These are phyloP conservation scores for Falco biarmicus DNA, from an alignment of 2,797 vertebrate genomes.

Conservation along the genomic window DNA sequence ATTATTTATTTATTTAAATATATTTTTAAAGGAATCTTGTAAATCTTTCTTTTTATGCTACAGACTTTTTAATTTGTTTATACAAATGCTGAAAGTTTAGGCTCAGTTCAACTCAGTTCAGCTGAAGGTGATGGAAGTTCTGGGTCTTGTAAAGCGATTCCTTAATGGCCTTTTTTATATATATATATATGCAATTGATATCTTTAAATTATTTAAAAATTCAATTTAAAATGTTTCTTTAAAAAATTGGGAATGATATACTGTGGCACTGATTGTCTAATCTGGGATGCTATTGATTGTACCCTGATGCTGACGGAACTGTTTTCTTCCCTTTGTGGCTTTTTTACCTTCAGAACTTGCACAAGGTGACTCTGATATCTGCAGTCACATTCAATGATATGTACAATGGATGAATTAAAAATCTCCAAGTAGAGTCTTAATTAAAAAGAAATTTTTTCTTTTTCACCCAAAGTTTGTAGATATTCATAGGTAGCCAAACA, in stretches of 20 bases:
- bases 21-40: neutral
- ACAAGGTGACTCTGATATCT: neutral
- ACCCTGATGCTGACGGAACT: constrained; percentile 21
- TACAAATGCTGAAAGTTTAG: neutral
- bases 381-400: neutral
- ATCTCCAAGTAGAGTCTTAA: neutral
- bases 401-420: neutral
- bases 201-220: constrained; percentile 55
- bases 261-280: constrained; percentile 14
- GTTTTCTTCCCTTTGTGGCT: constrained; percentile 45
- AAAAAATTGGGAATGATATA: neutral
- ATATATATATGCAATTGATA: neutral
- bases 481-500: neutral
- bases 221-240: neutral
- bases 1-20: neutral
- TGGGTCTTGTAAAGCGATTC: neutral
- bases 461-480: neutral
- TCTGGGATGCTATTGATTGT: constrained; percentile 54
- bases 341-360: constrained; percentile 39
- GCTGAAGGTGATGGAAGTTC: neutral
- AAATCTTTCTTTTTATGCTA: neutral
- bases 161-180: neutral
- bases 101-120: neutral
- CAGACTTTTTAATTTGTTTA: neutral
- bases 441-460: neutral